Evolutionary conservation across 2,113 vertebrate genomes (phyloP).

Genomic region (Ictalurus punctatus): DNA sequence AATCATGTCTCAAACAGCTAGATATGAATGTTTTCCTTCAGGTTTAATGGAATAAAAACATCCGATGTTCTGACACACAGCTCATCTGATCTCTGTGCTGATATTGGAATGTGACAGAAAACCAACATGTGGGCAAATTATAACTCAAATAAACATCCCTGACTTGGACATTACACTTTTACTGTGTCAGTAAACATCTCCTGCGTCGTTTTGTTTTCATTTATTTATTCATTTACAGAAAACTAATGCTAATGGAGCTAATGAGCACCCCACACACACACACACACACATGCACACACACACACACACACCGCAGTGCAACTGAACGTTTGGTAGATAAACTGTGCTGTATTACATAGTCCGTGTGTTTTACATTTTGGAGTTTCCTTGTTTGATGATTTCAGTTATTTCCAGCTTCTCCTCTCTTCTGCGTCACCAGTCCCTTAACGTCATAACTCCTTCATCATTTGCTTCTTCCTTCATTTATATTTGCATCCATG

Average conservation of each 20-base stretch:
- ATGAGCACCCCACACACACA: neutral
- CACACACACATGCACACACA: too few relatives aligned
- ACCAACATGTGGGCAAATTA: neutral
- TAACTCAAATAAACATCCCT: neutral
- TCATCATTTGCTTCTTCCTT: neutral
- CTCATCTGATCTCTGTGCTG: neutral
- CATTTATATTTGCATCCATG: neutral
- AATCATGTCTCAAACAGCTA: neutral
- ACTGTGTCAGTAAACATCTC: neutral
- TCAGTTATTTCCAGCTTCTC: too few relatives aligned
- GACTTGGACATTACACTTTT: neutral
- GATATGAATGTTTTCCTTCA: neutral
- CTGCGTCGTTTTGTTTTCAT: neutral
- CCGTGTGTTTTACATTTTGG: too few relatives aligned
- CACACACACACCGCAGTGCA: too few relatives aligned
- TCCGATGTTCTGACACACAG: neutral
- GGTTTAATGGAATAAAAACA: neutral
- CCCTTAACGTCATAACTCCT: neutral
- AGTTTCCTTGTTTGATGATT: too few relatives aligned
- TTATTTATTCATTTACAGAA: neutral
- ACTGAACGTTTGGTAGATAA: too few relatives aligned
- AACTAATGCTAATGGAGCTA: neutral
- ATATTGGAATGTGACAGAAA: neutral
- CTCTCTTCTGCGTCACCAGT: neutral
- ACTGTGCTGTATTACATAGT: too few relatives aligned